Evolutionary conservation across 1,140 invertebrate species (phyloP), one percentile per base, ranked within the genome.

Genomic region (Chrysomallon squamiferum): DNA sequence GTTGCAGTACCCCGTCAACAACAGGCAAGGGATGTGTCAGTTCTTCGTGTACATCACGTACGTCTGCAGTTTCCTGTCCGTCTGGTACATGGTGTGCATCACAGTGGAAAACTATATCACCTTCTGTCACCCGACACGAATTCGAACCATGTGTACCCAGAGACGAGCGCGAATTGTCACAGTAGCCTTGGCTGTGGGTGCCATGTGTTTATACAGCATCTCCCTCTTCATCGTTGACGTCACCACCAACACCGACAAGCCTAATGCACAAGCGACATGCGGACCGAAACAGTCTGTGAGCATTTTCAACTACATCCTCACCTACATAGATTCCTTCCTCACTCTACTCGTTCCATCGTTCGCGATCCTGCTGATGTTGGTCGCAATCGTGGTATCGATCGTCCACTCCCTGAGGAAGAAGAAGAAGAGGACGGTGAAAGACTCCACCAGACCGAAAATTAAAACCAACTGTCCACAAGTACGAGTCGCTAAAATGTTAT

Each of bases 71-170:
- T 92, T 91, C 74, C 85, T 92, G 33, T 93, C 92, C 69, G 90
- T 92, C 0, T 94, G 92, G 92, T 88, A 93, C 54, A 91, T 93
- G 1, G 92, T 94, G 3, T 91, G 92, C 6, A 94, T 94, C 78
- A 94, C 93, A 0, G 88, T 93, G 0, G 93, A 95, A 79, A 84
- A 93, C 29, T 94, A 93, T 77, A 89, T 95, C 5, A 93, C 93
- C 0, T 77, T 95, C 0, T 87, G 90, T 66, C 92, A 92, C 79
- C 93, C 93, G 0, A 75, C 94, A 33, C 88, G 88, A 47, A 86
- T 92, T 0, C 91, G 90, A 41, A 88, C 89, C 1, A 88, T 93
- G 80, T 95, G 93, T 76, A 94, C 93, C 0, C 33, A 61, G 15
- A 84, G 87, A 0, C 85, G 92, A 20, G 92, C 93, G 0, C 91